Base-by-base conservation (phyloP, 2,888 invertebrate species). In the Trilocha varians region DNA sequence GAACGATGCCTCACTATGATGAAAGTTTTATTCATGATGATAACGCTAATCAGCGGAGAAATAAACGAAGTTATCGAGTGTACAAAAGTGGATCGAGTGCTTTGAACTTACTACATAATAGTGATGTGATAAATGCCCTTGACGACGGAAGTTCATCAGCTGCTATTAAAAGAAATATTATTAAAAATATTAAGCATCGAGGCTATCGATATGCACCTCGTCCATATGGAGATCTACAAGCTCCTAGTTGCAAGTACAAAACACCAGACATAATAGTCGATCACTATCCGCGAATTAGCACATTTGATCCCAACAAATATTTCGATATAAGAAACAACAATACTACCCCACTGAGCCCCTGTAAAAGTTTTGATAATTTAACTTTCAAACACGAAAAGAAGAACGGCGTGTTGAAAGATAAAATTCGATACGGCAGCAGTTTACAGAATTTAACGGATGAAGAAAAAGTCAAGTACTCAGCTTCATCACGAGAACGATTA, bases 1-100 rank as follows among this genome's bases (percentile, higher is more conserved):
- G n/a, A n/a, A 60, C 51, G 49, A 87, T 87, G 86, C 87, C 87
- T 48, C 78, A 87, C 61, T 87, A 87, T 67, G 87, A 87, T 52
- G 87, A 87, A 63, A 86, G 77, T 59, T 87, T 87, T 58, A 80
- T 87, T 46, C 62, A 78, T 40, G 80, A 82, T 47, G 87, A 87
- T 52, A 84, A 77, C 60, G 64, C 71, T 42, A 87, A 87, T 59
- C 87, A 86, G 52, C 70, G 80, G 53, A 69, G 77, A 53, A 85
- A 87, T 57, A 87, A 87, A 52, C 72, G 87, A 39, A 87, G 86
- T 55, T 87, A 87, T 57, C 78, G 78, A 42, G 85, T 87, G 25
- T 83, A 83, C 49, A 87, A 85, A 62, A 78, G 73, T 58, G 85
- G 86, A n/a, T 53, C 71, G 40, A 72, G 55, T 38, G 76, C 84